Percentiles rank a stretch among this genome's conserved stretches.
These are phyloP conservation scores for Trilocha varians DNA, from an alignment of 2,888 invertebrate genomes.

Conservation along the genomic window DNA sequence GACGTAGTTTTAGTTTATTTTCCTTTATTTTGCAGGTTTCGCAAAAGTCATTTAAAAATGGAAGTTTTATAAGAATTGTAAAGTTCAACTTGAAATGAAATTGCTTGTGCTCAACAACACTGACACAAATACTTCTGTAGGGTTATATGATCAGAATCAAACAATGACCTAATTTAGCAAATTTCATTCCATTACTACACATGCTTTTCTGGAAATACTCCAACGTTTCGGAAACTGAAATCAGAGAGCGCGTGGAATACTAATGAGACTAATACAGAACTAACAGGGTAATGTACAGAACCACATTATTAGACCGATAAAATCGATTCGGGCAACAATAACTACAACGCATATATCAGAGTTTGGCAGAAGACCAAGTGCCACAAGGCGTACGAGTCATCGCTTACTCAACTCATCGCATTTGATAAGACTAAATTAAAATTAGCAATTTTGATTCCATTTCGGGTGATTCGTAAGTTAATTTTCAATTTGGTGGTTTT, in stretches of 20 bases:
- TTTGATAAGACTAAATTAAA: background rate
- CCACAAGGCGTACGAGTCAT: conserved; percentile 17
- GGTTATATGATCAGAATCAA: too few species aligned
- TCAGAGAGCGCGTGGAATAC: background rate
- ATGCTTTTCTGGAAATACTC: background rate
- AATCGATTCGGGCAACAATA: conserved; percentile 19
- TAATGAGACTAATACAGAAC: conserved; percentile 13
- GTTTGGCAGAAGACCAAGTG: conserved; percentile 28
- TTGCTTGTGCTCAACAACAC: too few species aligned
- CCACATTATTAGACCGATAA: conserved; percentile 10
- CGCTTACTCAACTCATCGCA: conserved; percentile 16
- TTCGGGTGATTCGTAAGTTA: too few species aligned
- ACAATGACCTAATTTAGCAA: too few species aligned
- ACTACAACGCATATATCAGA: conserved; percentile 24
- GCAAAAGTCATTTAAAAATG: background rate
- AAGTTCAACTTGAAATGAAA: too few species aligned
- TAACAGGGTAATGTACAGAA: conserved; percentile 5
- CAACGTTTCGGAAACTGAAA: background rate
- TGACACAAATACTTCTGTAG: too few species aligned
- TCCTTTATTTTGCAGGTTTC: too few species aligned
- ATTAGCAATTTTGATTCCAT: background rate
- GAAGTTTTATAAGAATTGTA: too few species aligned
- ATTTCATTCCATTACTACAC: background rate
- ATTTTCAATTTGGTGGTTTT: too few species aligned
- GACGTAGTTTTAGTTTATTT: too few species aligned